Evolutionary conservation across 1,140 invertebrate species (phyloP), one percentile per base, ranked within the genome.

Genomic region (Neodiprion lecontei): DNA sequence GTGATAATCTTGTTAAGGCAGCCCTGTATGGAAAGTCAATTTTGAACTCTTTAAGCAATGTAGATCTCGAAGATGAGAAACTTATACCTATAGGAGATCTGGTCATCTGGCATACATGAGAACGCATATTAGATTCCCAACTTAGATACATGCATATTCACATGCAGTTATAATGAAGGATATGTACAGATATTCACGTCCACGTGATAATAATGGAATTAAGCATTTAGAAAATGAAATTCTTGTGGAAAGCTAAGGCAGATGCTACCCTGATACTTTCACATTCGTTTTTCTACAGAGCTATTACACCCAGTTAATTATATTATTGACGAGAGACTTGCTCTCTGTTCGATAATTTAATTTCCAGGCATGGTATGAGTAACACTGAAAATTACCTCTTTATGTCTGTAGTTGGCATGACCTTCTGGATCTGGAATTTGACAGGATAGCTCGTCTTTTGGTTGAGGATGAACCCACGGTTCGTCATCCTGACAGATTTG

Each of bases 381-480:
- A 40, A 40, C 28, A 40, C 28, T 40, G 28, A 40, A 40, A 40
- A 76, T 72, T 75, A 88, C 87, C 72, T 82, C 80, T 82, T 85
- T 87, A 67, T 88, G 79, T 72, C 87, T 80, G 65, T 77, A 85
- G 40, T 77, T 81, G 47, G 79, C 76, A 67, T 87, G 84, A 10
- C 77, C 79, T 21, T 78, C 74, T 69, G 72, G 23, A 40, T 87
- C 81, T 53, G 72, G 70, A 66, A 82, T 74, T 81, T 89, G 86
- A 78, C 88, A 89, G 50, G 84, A 87, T 3, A 72, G 67, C 72
- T 86, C 83, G 72, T 89, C 86, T 74, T 81, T 85, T 65, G 86
- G 87, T 73, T 85, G 82, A 7, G 89, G 88, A 72, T 85, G 82
- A 40, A 87, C 77, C 89, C 89, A 90, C 1, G 89, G 86, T 76